phyloP scores from a whole-genome alignment of 2,797 vertebrate genomes.

The Brachyalestes nurse region DNA sequence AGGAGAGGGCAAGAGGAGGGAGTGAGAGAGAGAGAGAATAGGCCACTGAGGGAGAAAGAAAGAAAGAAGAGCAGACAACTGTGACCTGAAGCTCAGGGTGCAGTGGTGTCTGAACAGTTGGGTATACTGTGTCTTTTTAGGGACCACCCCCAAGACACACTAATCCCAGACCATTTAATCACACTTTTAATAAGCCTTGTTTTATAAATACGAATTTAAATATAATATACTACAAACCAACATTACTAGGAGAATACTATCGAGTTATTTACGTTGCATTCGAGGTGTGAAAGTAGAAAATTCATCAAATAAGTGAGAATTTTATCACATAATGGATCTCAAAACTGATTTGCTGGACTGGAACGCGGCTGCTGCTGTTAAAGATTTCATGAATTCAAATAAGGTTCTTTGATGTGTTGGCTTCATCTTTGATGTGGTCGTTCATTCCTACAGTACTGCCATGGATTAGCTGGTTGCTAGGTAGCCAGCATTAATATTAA shows the following conservation, averaged over 20 bases:
- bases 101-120: not conserved
- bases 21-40: constrained; percentile 3
- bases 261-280: not conserved
- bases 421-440: not conserved
- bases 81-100: constrained; percentile 2
- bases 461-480: not conserved
- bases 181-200: no score
- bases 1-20: constrained; percentile 20
- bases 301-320: not conserved
- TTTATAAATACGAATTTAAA: no score
- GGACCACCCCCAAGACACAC: not conserved
- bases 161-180: no score
- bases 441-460: not conserved
- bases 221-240: no score
- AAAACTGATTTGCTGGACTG: not conserved
- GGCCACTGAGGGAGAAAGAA: not conserved
- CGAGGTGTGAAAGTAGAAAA: not conserved
- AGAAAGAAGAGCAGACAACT: not conserved
- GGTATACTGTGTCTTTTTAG: not conserved
- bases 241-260: no score
- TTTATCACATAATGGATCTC: not conserved
- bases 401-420: not conserved
- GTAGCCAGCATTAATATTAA: not conserved
- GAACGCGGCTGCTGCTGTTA: not conserved
- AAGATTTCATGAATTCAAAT: not conserved